These are phyloP conservation scores for Ceratosolen solmsi DNA, from an alignment of 1,140 invertebrate species.

Conservation along the genomic window DNA sequence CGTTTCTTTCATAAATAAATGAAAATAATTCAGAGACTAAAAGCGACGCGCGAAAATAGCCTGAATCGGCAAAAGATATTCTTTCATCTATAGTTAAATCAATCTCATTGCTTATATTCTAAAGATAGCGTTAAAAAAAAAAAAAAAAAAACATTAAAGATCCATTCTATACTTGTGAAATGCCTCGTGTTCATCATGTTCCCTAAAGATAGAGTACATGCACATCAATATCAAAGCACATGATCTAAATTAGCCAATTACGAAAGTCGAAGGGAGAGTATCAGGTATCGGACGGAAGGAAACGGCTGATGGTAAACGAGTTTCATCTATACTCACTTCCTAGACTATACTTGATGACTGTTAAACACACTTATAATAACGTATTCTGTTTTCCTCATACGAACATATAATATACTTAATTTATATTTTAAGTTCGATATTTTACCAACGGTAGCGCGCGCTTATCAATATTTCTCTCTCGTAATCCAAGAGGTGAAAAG, in stretches of 20 bases:
- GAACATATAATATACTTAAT: background rate
- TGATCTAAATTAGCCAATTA: conserved; percentile 58
- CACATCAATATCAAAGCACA: conserved; percentile 55
- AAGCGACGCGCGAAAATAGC: no score
- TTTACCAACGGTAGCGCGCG: no score
- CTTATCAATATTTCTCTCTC: no score
- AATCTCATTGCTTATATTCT: background rate
- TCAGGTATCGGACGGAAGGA: conserved; percentile 31
- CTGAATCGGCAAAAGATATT: no score
- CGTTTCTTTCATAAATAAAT: no score
- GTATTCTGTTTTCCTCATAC: background rate
- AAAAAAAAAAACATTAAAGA: background rate
- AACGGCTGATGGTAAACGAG: conserved; percentile 15
- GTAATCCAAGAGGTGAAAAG: no score
- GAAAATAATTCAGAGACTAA: no score
- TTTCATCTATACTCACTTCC: conserved; percentile 2
- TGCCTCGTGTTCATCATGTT: background rate
- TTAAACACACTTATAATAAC: background rate
- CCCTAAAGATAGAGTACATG: conserved; percentile 6
- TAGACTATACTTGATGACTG: background rate
- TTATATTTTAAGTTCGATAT: no score
- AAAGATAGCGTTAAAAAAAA: background rate
- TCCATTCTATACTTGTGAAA: background rate
- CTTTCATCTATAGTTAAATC: background rate
- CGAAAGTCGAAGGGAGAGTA: conserved; percentile 40